These are phyloP conservation scores for Caiman crocodilus DNA, from an alignment of 2,797 vertebrate species.

Conservation along the genomic window DNA sequence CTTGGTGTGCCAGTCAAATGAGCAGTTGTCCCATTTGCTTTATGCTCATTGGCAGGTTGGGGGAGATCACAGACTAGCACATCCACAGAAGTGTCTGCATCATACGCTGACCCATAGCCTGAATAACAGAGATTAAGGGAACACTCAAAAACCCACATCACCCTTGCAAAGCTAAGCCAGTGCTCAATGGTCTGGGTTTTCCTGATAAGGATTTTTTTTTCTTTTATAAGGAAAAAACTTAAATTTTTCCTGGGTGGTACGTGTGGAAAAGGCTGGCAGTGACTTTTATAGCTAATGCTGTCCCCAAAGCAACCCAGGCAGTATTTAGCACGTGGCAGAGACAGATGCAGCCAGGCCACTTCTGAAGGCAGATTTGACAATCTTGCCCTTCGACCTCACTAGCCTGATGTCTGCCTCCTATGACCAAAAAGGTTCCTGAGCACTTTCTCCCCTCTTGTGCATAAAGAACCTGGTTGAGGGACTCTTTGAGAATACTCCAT, in stretches of 20 bases:
- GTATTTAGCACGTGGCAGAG: not conserved
- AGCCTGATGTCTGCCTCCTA: not conserved
- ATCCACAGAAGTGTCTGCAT: not conserved
- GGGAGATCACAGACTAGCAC: not conserved
- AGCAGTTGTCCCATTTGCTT: not conserved
- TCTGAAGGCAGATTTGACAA: not conserved
- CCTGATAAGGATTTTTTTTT: not conserved
- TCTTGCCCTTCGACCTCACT: too few relatives aligned
- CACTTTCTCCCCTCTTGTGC: not conserved
- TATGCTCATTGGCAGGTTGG: not conserved
- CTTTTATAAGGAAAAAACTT: not conserved
- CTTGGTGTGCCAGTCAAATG: not conserved
- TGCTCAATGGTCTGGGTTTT: not conserved
- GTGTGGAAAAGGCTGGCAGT: not conserved
- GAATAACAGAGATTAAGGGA: not conserved
- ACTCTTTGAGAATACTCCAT: not conserved
- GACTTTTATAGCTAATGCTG: not conserved
- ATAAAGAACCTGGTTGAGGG: not conserved
- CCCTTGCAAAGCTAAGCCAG: not conserved
- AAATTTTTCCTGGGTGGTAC: not conserved
- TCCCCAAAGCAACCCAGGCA: not conserved
- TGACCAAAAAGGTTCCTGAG: not conserved
- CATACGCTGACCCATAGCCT: not conserved
- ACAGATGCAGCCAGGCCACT: not conserved
- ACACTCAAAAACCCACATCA: not conserved